Base-by-base conservation (phyloP, 2,888 invertebrate species). In the Chrysopilus asiliformis region DNA sequence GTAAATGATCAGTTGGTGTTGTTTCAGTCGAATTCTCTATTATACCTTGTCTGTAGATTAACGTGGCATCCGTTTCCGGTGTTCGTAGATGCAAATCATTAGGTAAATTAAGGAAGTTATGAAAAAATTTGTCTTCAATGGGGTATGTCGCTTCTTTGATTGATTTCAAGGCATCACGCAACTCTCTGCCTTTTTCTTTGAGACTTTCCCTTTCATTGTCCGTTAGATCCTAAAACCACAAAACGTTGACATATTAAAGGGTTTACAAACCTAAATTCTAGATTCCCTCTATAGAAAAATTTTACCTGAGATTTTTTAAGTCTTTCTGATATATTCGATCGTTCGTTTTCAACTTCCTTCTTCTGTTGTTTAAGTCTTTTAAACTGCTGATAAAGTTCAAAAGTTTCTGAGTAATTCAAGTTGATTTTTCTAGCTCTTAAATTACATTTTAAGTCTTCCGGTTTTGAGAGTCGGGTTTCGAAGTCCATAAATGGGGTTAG, bases 401-500 rank as follows among this genome's bases (percentile, higher is more conserved):
- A 66, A 24, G 83, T 49, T 41, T 70, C 66, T 4, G 62, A 52
- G 6, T 78, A 53, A 54, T 78, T 57, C 12, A 76, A 55, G 14
- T 67, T 52, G 6, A 68, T 45, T 24, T 70, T 66, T 26, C 85
- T 66, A 39, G 60, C 60, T 14, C 53, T 47, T 3, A 85, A 52
- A 48, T 77, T 74, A 35, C 64, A 52, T 44, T 71, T 57, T 30
- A 80, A 53, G 30, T 53, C 49, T 3, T 66, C 52, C 29, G 65
- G 60, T 33, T 78, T 54, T 32, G 62, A 50, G 10, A 79, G 63
- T 39, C 66, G 65, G 35, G 70, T 64, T 14, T 72, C 66, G 46
- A 75, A 73, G 53, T 85, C 77, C 46, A 84, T 56, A 48, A 72
- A 67, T 2, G 85, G 85, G 13, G 69, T 70, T 15, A 86, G 55